A percentile compares a stretch with the other conserved stretches of the same genome.
phyloP scores from a whole-genome alignment of 2,888 invertebrate genomes.

The Calliopum simillimum region DNA sequence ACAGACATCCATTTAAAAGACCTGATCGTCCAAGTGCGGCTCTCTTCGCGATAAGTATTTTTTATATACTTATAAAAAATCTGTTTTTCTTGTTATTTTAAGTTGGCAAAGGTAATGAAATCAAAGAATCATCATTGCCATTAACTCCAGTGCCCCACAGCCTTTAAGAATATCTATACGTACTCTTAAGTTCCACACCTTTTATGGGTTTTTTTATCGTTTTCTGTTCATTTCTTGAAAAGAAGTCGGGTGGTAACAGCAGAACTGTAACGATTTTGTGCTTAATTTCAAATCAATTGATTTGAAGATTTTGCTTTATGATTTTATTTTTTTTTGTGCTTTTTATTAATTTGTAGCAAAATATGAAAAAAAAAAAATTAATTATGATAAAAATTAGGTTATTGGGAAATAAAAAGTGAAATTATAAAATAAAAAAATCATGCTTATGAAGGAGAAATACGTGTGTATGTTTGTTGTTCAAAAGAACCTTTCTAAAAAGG shows the following conservation, averaged over 20 bases:
- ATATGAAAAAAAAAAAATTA: conserved; percentile 40
- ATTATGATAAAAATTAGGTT: conserved; percentile 52
- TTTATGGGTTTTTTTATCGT: not conserved
- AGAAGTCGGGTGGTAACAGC: not conserved
- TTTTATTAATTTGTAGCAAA: not conserved
- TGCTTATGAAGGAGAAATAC: not conserved
- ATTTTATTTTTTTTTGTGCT: not conserved
- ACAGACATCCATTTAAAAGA: not conserved
- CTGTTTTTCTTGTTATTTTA: conserved; percentile 32
- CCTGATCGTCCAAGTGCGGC: not conserved
- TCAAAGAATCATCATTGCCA: conserved; percentile 55
- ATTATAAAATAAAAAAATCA: conserved; percentile 51
- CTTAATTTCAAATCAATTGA: conserved; percentile 59
- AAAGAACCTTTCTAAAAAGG: too few relatives aligned
- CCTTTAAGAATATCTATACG: too few relatives aligned
- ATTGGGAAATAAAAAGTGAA: conserved; percentile 64
- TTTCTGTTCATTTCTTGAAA: not conserved
- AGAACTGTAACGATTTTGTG: conserved; percentile 45
- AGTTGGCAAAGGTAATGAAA: conserved; percentile 45
- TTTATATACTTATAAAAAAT: not conserved
- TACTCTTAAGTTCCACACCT: too few relatives aligned
- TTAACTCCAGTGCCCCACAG: conserved; percentile 1
- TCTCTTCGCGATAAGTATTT: too few relatives aligned
- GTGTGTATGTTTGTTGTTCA: too few relatives aligned
- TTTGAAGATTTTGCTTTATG: conserved; percentile 48